Base-by-base conservation (phyloP, 1,140 invertebrate genomes). In the Drosophila yakuba region DNA sequence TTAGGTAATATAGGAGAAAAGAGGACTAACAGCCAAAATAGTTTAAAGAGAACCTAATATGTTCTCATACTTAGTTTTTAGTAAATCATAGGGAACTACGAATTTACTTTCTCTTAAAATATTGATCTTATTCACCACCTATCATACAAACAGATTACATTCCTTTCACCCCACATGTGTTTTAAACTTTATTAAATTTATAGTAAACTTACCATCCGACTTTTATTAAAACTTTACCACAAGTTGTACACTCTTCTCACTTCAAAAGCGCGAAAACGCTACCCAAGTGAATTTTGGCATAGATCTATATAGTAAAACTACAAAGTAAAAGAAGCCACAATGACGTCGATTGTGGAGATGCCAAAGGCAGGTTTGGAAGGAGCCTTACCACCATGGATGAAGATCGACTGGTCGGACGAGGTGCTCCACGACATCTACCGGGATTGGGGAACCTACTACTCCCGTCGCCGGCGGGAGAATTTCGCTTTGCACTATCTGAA, bases 381-480 rank as follows among this genome's bases (percentile, higher is more conserved):
- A 47, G 8, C 71, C 0, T 1, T 79, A 0, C 74, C 73, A 0
- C 52, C 43, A 38, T 91, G 90, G 90, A 39, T 59, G 20, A 82
- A 78, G 44, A 64, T 91, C 5, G 80, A 81, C 10, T 91, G 86
- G 90, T 63, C 66, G 7, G 58, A 60, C 0, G 80, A 90, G 44
- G 66, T 82, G 0, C 60, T 82, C 3, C 90, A 90, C 17, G 51
- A 75, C 15, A 85, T 91, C 7, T 91, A 85, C 15, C 52, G 73
- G 28, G 90, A 85, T 10, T 91, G 90, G 90, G 90, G 86, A 6
- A 71, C 64, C 10, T 91, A 90, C 38, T 91, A 91, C 39, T 91
- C 79, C 0, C 73, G 64, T 17, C 76, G 84, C 4, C 80, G 79
- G 0, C 47, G 88, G 6, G 72, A 89, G 67, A 90, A 79, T 55